phyloP scores from a whole-genome alignment of 2,797 vertebrate genomes.

The Halcyon badia region DNA sequence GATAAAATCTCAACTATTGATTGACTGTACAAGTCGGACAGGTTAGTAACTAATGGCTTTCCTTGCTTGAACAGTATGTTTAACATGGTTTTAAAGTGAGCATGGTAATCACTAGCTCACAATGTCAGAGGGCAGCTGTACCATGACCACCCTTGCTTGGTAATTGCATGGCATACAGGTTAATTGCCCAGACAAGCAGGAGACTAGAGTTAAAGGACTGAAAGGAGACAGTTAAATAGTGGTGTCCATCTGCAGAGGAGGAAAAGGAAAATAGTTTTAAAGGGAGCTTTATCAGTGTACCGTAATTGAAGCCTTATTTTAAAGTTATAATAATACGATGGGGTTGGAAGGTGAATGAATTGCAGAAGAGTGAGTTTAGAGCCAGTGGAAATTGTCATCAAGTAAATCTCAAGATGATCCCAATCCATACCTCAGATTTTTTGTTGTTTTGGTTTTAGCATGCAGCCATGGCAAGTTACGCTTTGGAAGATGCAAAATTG shows the following conservation, averaged over 20 bases:
- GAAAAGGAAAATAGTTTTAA: background rate
- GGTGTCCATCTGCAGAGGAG: background rate
- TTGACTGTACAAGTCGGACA: slow-evolving; percentile 22
- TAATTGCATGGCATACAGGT: slow-evolving; percentile 58
- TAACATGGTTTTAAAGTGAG: slow-evolving; percentile 52
- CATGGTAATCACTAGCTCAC: slow-evolving; percentile 3
- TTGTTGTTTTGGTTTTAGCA: background rate
- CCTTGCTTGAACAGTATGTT: slow-evolving; percentile 27
- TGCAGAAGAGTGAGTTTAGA: background rate
- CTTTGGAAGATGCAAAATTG: background rate
- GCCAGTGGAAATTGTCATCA: background rate
- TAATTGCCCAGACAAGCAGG: slow-evolving; percentile 60
- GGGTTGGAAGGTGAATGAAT: background rate
- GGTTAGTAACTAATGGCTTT: slow-evolving; percentile 51
- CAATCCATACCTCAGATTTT: background rate
- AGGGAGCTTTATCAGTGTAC: background rate
- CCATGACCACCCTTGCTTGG: background rate
- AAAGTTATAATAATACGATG: background rate
- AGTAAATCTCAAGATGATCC: background rate
- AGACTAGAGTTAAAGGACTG: slow-evolving; percentile 9
- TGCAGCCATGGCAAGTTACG: background rate
- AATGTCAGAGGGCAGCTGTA: slow-evolving; percentile 48
- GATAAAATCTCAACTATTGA: slow-evolving; percentile 58
- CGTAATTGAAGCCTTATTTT: background rate
- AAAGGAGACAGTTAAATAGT: background rate